Evolutionary conservation across 2,797 vertebrate species (phyloP).

Genomic region (Oreortyx pictus): DNA sequence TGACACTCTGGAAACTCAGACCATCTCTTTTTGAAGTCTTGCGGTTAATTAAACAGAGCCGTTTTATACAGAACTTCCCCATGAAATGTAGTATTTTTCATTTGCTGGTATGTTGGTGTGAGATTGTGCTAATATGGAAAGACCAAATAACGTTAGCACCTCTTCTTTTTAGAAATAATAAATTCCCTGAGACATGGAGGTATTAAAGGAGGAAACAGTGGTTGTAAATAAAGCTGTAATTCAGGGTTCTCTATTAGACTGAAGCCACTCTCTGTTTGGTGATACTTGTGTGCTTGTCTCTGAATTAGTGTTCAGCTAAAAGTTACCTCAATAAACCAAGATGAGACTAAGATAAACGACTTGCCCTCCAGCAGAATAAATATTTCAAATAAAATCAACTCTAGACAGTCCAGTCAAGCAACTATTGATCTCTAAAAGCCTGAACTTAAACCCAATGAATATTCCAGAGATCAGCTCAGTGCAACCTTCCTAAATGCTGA

Average conservation of each 20-base stretch:
- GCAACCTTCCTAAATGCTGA: constrained; percentile 79
- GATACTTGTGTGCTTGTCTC: not conserved
- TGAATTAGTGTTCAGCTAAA: constrained; percentile 56
- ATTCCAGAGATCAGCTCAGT: constrained; percentile 78
- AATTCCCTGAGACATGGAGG: too few relatives aligned
- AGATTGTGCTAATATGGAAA: not conserved
- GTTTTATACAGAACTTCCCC: not conserved
- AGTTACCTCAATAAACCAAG: constrained; percentile 69
- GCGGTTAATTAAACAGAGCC: constrained; percentile 23
- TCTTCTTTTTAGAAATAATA: not conserved
- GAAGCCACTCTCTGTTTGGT: not conserved
- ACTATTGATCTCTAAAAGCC: constrained; percentile 81
- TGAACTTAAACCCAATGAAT: constrained; percentile 80
- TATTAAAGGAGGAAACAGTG: not conserved
- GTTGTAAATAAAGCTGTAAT: not conserved
- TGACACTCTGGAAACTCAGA: constrained; percentile 28
- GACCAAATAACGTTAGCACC: not conserved
- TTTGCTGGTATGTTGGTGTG: not conserved
- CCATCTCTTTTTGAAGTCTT: constrained; percentile 35
- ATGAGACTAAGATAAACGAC: constrained; percentile 81
- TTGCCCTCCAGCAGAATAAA: constrained; percentile 81
- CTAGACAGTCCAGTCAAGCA: constrained; percentile 78
- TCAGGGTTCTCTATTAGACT: not conserved
- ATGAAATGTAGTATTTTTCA: not conserved
- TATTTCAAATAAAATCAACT: constrained; percentile 84